phyloP scores from a whole-genome alignment of 2,888 invertebrate species.

The Muschampia plurimacula region DNA sequence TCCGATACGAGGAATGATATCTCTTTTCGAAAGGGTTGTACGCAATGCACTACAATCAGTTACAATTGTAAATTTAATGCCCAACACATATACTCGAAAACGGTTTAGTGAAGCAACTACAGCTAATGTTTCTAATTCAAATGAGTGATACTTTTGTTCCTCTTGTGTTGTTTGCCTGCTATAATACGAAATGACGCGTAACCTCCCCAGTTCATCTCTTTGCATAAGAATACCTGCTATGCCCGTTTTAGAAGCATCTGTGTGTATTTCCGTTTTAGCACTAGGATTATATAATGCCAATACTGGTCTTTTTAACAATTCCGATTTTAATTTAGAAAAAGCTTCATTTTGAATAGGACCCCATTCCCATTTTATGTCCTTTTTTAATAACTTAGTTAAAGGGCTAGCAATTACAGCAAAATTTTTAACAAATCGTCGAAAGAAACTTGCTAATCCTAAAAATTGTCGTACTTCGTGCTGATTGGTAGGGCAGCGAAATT shows the following conservation, averaged over 20 bases:
- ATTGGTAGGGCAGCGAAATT: conserved; percentile 1
- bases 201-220: neutral
- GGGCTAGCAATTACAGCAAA: conserved; percentile 7
- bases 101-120: neutral
- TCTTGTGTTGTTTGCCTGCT: conserved; percentile 9
- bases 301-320: neutral
- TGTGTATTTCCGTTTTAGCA: conserved; percentile 2
- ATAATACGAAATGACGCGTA: conserved; percentile 2
- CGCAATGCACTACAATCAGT: conserved; percentile 2
- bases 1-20: neutral
- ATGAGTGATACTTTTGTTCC: neutral
- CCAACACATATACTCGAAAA: neutral
- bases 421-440: conserved; percentile 4
- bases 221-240: conserved; percentile 3
- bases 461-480: conserved; percentile 5
- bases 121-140: conserved; percentile 2
- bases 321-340: conserved; percentile 7
- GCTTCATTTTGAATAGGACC: neutral
- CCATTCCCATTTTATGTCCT: neutral
- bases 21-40: neutral
- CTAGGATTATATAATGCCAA: conserved; percentile 7
- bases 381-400: conserved; percentile 5
- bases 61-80: neutral
- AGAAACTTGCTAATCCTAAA: conserved; percentile 9
- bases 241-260: conserved; percentile 5